These are phyloP conservation scores for Sminthurides bifidus DNA, from an alignment of 1,140 invertebrate species.

Conservation along the genomic window DNA sequence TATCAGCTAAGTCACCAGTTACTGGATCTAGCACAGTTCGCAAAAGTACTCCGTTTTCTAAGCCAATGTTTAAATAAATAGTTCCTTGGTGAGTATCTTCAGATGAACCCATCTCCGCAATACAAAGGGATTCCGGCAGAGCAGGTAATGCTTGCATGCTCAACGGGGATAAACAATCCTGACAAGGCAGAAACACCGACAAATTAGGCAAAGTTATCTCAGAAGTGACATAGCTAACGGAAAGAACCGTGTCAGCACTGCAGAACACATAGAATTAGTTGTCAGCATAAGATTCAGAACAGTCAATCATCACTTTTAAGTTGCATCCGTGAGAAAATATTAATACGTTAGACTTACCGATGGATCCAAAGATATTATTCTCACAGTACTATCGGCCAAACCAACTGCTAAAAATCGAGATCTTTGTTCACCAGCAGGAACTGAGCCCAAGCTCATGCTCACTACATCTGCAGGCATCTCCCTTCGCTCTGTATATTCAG, in stretches of 20 bases:
- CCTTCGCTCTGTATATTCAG: conserved; percentile 92
- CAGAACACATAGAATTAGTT: conserved; percentile 1
- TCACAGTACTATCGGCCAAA: conserved; percentile 88
- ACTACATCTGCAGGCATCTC: conserved; percentile 94
- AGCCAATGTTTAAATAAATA: conserved; percentile 92
- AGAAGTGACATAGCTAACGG: not conserved
- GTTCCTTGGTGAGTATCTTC: conserved; percentile 56
- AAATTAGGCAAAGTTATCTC: not conserved
- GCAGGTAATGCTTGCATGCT: conserved; percentile 97
- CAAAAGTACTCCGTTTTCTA: conserved; percentile 92
- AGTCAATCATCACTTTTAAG: not conserved
- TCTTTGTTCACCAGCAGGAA: conserved; percentile 86
- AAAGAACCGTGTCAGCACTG: not conserved
- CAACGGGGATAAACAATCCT: conserved; percentile 79
- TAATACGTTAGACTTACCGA: conserved; percentile 46
- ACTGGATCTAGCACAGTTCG: conserved; percentile 92
- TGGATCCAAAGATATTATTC: conserved; percentile 95
- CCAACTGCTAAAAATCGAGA: conserved; percentile 96
- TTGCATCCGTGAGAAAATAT: not conserved
- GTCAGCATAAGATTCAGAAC: conserved; percentile 3
- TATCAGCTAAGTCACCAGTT: conserved; percentile 93
- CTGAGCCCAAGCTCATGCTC: conserved; percentile 94
- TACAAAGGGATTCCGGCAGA: conserved; percentile 88
- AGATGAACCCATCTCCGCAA: conserved; percentile 75
- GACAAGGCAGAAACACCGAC: conserved; percentile 18